Evolutionary conservation across 2,113 vertebrate genomes (phyloP), one percentile per base, ranked within the genome.

Genomic region (Mirounga angustirostris): DNA sequence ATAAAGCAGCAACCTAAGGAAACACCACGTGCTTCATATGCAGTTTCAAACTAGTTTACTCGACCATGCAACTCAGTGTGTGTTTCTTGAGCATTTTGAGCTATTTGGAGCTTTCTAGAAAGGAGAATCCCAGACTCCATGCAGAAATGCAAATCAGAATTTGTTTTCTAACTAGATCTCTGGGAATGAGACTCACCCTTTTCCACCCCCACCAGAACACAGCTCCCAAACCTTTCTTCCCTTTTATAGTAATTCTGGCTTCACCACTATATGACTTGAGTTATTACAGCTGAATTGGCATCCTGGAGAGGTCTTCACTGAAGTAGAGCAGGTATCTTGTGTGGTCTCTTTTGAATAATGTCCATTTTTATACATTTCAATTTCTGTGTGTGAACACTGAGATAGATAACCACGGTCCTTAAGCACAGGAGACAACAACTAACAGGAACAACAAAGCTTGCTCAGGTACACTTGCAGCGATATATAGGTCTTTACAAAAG

Each of bases 401-500:
- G 80, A 96, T 91, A 88, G 93, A 85, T 50, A 58, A 52, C n/a
- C 50, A n/a, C 21, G 74, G 46, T 90, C 63, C 69, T 89, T 81
- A 91, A 76, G 18, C 6, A 92, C 84, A 13, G n/a, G 43, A 88
- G 52, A 85, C 24, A 91, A 30, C 79, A 90, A 50, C n/a, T 12
- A 61, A 74, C 86, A 88, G 22, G 19, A 94, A 58, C 73, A 90
- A 43, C 81, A 40, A 76, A 58, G 50, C 30, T 43, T 85, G 58
- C 33, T 92, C 73, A 15, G 50, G 30, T 50, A 58, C 9, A 91
- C 58, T 46, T 92, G 76, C 52, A 54, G 54, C 7, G 1, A 54
- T 92, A 52, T 65, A 92, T 85, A 56, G 28, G 36, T 84, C 59
- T 93, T 96, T 58, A 90, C 36, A 80, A 84, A 93, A 87, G 33